phyloP scores from a whole-genome alignment of 2,113 vertebrate species.

The Nycticorax nycticorax region DNA sequence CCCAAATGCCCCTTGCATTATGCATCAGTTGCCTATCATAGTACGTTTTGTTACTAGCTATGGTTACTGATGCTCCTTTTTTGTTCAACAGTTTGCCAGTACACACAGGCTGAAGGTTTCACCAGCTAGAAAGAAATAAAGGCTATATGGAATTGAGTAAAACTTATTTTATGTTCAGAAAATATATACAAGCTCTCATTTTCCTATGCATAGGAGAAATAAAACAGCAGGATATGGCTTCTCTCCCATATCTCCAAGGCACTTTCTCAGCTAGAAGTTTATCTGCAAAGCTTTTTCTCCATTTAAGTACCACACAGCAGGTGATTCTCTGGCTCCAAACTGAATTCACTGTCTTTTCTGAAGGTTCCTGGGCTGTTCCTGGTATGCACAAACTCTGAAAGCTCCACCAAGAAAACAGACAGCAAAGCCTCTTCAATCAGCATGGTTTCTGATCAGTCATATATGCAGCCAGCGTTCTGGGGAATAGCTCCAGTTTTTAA shows the following conservation, averaged over 20 bases:
- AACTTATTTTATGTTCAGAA: background rate
- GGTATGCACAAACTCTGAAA: background rate
- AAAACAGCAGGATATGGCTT: background rate
- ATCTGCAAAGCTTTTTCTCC: background rate
- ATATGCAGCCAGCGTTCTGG: background rate
- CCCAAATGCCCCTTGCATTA: background rate
- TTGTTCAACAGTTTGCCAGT: background rate
- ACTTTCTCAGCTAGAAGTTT: background rate
- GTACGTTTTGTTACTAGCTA: background rate
- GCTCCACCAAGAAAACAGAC: background rate
- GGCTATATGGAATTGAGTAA: background rate
- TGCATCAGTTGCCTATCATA: background rate
- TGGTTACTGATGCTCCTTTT: background rate
- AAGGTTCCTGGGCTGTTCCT: background rate
- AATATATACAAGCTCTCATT: background rate
- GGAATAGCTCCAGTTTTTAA: background rate
- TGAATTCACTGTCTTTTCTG: background rate
- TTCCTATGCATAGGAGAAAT: background rate
- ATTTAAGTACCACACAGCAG: background rate
- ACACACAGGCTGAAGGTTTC: accelerated
- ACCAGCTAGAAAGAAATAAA: background rate
- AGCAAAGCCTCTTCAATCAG: background rate
- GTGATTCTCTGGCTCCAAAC: background rate
- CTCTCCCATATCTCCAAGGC: background rate
- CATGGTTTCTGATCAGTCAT: background rate